Percentiles rank a stretch among this genome's conserved stretches.
These are phyloP conservation scores for Corythoichthys haematopterus DNA, from an alignment of 2,113 vertebrate genomes.

Conservation along the genomic window DNA sequence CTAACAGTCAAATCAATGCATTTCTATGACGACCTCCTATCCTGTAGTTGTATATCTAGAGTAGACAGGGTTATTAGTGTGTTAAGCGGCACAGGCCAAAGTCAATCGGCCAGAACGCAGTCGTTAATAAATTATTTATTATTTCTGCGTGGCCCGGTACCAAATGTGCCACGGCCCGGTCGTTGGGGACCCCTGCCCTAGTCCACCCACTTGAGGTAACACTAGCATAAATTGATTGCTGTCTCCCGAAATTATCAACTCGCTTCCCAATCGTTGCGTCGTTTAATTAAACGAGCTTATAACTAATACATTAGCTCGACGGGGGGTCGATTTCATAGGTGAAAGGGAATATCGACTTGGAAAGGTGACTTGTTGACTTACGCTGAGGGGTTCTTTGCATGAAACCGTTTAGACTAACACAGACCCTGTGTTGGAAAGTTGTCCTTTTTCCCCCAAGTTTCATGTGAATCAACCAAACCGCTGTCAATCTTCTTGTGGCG, in stretches of 20 bases:
- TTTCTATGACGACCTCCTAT: too few species aligned
- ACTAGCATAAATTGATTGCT: conserved; percentile 24
- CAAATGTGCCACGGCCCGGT: too few species aligned
- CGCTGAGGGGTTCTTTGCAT: background rate
- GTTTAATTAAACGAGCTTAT: conserved; percentile 54
- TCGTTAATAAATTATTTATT: too few species aligned
- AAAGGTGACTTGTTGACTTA: background rate
- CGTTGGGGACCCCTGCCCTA: too few species aligned
- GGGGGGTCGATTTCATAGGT: conserved; percentile 60
- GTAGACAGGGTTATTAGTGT: too few species aligned
- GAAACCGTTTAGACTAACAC: background rate
- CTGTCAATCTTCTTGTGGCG: conserved; percentile 47
- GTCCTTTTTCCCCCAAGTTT: conserved; percentile 23
- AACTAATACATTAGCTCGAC: conserved; percentile 49
- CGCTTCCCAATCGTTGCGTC: conserved; percentile 28
- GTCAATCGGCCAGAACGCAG: too few species aligned
- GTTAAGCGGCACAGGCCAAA: too few species aligned
- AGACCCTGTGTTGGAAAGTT: background rate
- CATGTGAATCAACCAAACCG: conserved; percentile 26
- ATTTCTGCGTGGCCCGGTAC: too few species aligned
- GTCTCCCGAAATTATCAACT: conserved; percentile 11
- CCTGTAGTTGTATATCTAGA: too few species aligned
- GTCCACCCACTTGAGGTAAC: background rate
- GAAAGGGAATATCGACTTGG: conserved; percentile 51
- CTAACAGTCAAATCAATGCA: too few species aligned